Base-by-base conservation (phyloP, 2,113 vertebrate species). In the Notothenia rossii region DNA sequence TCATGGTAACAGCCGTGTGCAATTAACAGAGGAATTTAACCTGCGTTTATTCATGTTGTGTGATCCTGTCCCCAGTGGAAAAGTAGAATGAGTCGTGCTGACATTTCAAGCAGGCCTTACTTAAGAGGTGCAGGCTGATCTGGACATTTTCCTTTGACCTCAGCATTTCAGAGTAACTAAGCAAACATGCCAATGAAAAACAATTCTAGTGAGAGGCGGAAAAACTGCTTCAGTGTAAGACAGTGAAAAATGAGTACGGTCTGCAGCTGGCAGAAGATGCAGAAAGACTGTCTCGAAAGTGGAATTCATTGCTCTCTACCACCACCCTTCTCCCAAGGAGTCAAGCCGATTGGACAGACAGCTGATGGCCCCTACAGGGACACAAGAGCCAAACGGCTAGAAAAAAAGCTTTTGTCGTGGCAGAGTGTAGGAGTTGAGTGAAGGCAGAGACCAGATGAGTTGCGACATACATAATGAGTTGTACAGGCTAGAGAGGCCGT, bases 361-460 rank as follows among this genome's bases (percentile, higher is more conserved):
- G 68, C 58, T 77, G 79, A 71, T 61, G 67, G 79, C 70, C 63
- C 51, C 70, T 43, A 18, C 65, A 72, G 73, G 72, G 70, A 74
- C 71, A 66, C 63, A 43, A 72, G 72, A 71, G 86, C 18, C 65
- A 53, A 79, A 72, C 45, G 75, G 70, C 74, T 53, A 43, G 56
- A 53, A 68, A 49, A 49, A 14, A 69, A 60, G 72, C 60, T 54
- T 12, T 63, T 88, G 71, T 82, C 72, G 18, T 45, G 67, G 48
- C 60, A 64, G 22, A 50, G 79, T 17, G 68, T 75, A 59, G 77
- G 63, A 85, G 85, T 54, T 75, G 71, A 89, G 55, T 63, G 68
- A 82, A 58, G 71, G 45, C 69, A 45, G 61, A 62, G 67, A 72
- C 5, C 36, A 72, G 61, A 60, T 3, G 2, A 77, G n/a, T 46